Evolutionary conservation across 2,888 invertebrate species (phyloP), one percentile per base, ranked within the genome.

Genomic region (Sericinus montela): DNA sequence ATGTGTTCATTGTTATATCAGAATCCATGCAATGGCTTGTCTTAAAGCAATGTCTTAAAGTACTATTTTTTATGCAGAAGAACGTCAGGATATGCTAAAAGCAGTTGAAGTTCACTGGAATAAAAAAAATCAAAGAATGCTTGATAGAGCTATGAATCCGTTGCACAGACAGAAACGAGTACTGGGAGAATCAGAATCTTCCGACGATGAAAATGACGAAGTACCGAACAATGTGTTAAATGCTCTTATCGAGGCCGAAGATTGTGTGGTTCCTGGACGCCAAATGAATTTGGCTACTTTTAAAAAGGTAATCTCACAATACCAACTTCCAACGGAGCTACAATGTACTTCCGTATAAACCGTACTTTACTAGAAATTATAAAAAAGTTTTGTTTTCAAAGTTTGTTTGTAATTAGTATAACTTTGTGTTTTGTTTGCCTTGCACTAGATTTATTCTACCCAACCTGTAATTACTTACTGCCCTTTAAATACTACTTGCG

Each of bases 21-120:
- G n/a, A n/a, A n/a, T n/a, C n/a, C n/a, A n/a, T n/a, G n/a, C n/a
- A n/a, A n/a, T n/a, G n/a, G n/a, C n/a, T n/a, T n/a, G n/a, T n/a
- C n/a, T n/a, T n/a, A n/a, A n/a, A n/a, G n/a, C n/a, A n/a, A n/a
- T n/a, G n/a, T n/a, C n/a, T n/a, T n/a, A n/a, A n/a, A n/a, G n/a
- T 11, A 13, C 23, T 40, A 19, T 19, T 19, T 3, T 19, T 19
- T 19, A 38, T 51, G 32, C 80, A 91, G 95, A 89, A 45, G 97
- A 97, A 72, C 90, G 96, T 4, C 92, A 92, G 48, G 93, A 93
- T 56, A 84, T 95, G 0, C 91, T 94, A 50, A 90, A 91, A 13
- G 91, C 92, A 0, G 95, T 97, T 0, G 95, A 96, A 62, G 87
- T 90, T 0, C 92, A 93, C 54, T 96, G 96, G 95, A 89, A 89